Evolutionary conservation across 2,113 vertebrate species (phyloP).

Genomic region (Hippopotamus amphibius): DNA sequence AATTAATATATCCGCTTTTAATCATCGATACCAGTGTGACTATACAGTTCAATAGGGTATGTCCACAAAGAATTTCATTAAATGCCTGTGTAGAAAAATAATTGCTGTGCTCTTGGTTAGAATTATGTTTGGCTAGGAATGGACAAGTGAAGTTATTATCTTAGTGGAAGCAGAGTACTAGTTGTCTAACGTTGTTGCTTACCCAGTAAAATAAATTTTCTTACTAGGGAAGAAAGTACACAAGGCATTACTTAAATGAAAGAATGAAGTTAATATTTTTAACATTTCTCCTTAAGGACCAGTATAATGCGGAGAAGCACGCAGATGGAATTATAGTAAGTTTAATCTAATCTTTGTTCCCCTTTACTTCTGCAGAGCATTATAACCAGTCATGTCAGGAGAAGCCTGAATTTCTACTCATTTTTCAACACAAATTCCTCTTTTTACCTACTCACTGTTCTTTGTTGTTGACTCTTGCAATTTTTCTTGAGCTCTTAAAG

Average conservation of each 20-base stretch:
- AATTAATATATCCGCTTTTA: conserved; percentile 10
- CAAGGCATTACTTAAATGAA: conserved; percentile 61
- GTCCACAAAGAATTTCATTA: neutral
- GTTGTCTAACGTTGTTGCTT: conserved; percentile 40
- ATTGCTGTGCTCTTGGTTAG: neutral
- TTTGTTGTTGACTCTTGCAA: conserved; percentile 81
- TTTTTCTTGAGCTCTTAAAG: conserved; percentile 79
- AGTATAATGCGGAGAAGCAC: conserved; percentile 99
- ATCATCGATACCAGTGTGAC: neutral
- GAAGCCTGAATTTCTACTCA: conserved; percentile 86
- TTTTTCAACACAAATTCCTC: conserved; percentile 80
- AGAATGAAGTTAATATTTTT: conserved; percentile 89
- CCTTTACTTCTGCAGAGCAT: conserved; percentile 88
- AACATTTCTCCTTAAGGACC: conserved; percentile 99
- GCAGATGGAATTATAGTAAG: conserved; percentile 99
- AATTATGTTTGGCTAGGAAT: conserved; percentile 22
- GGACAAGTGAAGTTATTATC: neutral
- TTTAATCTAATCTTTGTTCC: conserved; percentile 89
- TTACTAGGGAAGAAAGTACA: conserved; percentile 53
- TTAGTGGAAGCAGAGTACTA: neutral
- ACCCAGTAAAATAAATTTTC: conserved; percentile 34
- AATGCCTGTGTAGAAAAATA: neutral
- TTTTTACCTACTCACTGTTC: conserved; percentile 83
- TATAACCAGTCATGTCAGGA: conserved; percentile 85
- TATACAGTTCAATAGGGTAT: neutral